Base-by-base conservation (phyloP, 2,888 invertebrate genomes). In the Drosophila dives region DNA sequence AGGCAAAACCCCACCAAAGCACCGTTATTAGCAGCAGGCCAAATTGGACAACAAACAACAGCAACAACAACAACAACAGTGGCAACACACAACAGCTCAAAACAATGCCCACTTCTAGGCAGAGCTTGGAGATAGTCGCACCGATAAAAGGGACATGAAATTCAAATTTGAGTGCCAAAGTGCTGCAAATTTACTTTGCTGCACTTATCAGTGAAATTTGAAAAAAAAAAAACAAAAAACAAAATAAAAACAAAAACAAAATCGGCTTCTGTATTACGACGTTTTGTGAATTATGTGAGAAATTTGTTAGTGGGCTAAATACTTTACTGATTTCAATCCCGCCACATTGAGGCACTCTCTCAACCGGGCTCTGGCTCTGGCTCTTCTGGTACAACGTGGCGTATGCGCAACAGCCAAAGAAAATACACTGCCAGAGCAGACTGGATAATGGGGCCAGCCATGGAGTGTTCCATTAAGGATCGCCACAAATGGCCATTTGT, bases 71-170 rank as follows among this genome's bases (percentile, higher is more conserved):
- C 49, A 49, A 29, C 50, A 29, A 6, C 50, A 50, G 17, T 29
- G 45, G 49, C 66, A 67, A 38, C 61, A 65, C 50, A 33, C 75
- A 69, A 59, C 65, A 58, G 55, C 58, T 53, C 36, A 53, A 68
- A 63, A 79, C 75, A 80, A 73, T 68, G 59, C 65, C 75, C 83
- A 76, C 73, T 81, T 81, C 80, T 78, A 81, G 67, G 67, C 72
- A 72, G 73, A 67, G 60, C 33, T 62, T 32, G 0, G n/a, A 81
- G 86, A 86, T 86, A 86, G 85, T 89, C 86, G 77, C 87, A 85
- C 81, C 85, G 90, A 90, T 90, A 91, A 90, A 90, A 91, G 90
- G 90, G 91, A 90, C 90, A 90, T 86, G 91, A 90, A 90, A 90
- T 89, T 90, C 84, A 90, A 90, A 90, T 90, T 91, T 91, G 72